A percentile compares a stretch with the other conserved stretches of the same genome.
Conservation (phyloP, 2,113 vertebrate species). For the Ophthalmolycus amberensis region DNA sequence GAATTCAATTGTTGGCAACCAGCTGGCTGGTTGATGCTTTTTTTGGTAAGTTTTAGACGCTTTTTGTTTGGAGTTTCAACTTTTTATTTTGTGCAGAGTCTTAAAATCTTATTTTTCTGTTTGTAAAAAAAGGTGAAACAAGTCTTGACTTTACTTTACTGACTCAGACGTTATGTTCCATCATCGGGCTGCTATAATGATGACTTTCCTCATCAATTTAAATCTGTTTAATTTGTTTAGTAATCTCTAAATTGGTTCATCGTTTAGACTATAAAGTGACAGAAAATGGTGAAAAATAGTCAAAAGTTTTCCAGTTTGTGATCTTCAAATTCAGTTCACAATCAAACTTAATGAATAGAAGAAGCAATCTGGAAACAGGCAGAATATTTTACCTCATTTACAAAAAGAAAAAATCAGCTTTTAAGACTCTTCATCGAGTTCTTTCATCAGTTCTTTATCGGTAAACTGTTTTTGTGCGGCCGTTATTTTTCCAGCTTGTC, state of each 20-base stretch:
- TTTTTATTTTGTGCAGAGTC: constrained; percentile 1
- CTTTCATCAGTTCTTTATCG: background rate
- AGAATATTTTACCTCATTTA: background rate
- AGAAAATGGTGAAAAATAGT: background rate
- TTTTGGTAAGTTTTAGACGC: background rate
- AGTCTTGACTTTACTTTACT: background rate
- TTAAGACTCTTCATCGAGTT: background rate
- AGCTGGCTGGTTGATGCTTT: constrained; percentile 70
- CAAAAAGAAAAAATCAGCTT: constrained; percentile 1
- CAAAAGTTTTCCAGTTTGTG: background rate
- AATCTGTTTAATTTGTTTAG: background rate
- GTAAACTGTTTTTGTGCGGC: background rate
- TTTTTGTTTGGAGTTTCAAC: constrained; percentile 8
- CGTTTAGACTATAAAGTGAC: background rate
- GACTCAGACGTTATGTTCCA: too few relatives aligned
- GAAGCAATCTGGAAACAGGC: background rate
- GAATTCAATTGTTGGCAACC: background rate
- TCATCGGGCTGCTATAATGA: too few relatives aligned
- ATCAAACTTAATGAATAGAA: background rate
- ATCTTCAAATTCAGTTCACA: background rate
- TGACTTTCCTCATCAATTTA: background rate
- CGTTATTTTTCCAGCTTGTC: background rate
- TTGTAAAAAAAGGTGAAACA: constrained; percentile 22
- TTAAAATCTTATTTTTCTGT: constrained; percentile 27
- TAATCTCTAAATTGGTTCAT: background rate